Conservation (phyloP, 2,888 invertebrate genomes). For the Vesta saturnalis region DNA sequence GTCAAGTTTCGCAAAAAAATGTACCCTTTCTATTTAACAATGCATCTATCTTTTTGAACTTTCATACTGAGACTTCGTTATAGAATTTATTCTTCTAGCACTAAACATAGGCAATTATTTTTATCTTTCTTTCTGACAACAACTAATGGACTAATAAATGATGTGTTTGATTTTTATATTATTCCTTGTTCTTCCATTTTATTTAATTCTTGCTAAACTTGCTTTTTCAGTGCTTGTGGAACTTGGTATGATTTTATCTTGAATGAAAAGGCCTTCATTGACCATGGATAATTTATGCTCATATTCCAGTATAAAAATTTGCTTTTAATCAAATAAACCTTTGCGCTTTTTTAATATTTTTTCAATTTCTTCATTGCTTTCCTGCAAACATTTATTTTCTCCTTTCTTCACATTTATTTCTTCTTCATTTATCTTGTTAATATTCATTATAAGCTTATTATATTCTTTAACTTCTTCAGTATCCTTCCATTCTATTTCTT, state of each 20-base stretch:
- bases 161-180: conserved; percentile 8
- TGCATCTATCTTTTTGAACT: not conserved
- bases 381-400: not conserved
- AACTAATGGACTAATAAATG: conserved; percentile 20
- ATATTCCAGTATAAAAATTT: not conserved
- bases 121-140: conserved; percentile 19
- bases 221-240: no score
- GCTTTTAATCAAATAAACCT: not conserved
- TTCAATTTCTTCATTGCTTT: not conserved
- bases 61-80: conserved; percentile 3
- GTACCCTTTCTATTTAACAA: not conserved
- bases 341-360: not conserved
- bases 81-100: not conserved
- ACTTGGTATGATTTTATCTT: no score
- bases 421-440: conserved; percentile 1
- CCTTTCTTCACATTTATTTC: not conserved
- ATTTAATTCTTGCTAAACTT: conserved; percentile 2
- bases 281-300: not conserved
- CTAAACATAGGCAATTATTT: no score
- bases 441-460: not conserved
- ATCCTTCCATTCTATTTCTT: not conserved
- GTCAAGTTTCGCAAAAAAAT: conserved; percentile 21
- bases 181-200: not conserved
- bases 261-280: no score
- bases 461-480: conserved; percentile 3